Evolutionary conservation across 2,797 vertebrate genomes (phyloP).

Genomic region (Molothrus ater): DNA sequence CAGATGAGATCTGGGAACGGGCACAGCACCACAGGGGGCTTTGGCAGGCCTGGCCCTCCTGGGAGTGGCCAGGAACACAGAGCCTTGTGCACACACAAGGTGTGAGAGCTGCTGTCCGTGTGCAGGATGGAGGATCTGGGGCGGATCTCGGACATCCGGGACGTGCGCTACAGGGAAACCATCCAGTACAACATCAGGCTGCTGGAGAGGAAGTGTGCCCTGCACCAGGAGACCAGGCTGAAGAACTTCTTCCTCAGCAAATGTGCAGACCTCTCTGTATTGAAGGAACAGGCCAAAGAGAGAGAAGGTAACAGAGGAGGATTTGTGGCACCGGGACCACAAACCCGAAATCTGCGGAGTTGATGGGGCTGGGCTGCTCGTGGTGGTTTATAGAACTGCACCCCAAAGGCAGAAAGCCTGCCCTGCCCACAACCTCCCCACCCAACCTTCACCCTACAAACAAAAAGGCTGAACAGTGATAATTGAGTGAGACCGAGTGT

Average conservation of each 20-base stretch:
- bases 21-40: background rate
- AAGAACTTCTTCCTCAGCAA: constrained; percentile 67
- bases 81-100: accelerated
- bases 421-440: background rate
- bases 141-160: constrained; percentile 55
- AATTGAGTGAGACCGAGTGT: background rate
- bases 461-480: background rate
- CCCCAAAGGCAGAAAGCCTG: background rate
- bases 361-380: background rate
- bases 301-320: constrained; percentile 58
- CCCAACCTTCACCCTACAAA: background rate
- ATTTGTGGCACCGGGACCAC: accelerated
- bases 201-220: constrained; percentile 49
- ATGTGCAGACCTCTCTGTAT: background rate
- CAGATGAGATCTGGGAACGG: background rate
- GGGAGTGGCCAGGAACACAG: background rate
- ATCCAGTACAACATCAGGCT: constrained; percentile 59
- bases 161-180: constrained; percentile 56
- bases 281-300: constrained; percentile 55
- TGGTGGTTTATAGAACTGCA: background rate
- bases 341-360: accelerated
- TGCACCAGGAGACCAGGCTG: constrained; percentile 52
- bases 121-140: constrained; percentile 65
- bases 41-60: background rate
- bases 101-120: background rate